phyloP scores from a whole-genome alignment of 2,797 vertebrate species.

The Aphelocoma californica region DNA sequence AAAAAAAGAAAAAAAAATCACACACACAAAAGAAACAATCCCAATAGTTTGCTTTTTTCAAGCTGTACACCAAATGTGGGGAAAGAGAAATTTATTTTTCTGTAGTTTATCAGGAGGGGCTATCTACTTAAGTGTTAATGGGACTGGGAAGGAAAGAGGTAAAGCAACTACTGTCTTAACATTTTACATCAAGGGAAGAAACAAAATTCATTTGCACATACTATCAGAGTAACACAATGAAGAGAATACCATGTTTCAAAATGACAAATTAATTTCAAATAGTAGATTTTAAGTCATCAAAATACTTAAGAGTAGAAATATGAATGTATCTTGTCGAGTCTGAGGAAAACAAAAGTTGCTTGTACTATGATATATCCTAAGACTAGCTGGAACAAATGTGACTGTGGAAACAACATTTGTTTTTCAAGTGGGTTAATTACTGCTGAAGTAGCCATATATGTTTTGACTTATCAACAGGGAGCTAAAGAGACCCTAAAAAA shows the following conservation, averaged over 20 bases:
- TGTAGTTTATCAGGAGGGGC: background rate
- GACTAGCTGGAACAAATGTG: background rate
- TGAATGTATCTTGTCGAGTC: background rate
- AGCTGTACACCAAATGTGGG: background rate
- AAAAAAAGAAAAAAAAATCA: background rate
- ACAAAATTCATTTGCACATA: background rate
- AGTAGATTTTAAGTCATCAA: background rate
- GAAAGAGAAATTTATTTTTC: background rate
- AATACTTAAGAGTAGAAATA: background rate
- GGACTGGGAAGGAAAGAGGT: background rate
- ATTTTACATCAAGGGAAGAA: background rate
- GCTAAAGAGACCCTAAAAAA: background rate
- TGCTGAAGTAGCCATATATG: background rate
- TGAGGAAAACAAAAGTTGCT: background rate
- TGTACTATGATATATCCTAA: background rate
- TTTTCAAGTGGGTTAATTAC: background rate
- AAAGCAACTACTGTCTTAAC: background rate
- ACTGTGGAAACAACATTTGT: background rate
- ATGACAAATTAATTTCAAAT: background rate
- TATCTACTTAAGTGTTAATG: background rate
- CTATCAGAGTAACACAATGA: background rate
- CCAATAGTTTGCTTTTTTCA: background rate
- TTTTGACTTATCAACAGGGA: background rate
- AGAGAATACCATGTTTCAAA: background rate
- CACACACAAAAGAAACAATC: rapidly evolving